A percentile compares a stretch with the other conserved stretches of the same genome.
These are phyloP conservation scores for Octodon degus DNA, from an alignment of 2,113 vertebrate species.

Conservation along the genomic window DNA sequence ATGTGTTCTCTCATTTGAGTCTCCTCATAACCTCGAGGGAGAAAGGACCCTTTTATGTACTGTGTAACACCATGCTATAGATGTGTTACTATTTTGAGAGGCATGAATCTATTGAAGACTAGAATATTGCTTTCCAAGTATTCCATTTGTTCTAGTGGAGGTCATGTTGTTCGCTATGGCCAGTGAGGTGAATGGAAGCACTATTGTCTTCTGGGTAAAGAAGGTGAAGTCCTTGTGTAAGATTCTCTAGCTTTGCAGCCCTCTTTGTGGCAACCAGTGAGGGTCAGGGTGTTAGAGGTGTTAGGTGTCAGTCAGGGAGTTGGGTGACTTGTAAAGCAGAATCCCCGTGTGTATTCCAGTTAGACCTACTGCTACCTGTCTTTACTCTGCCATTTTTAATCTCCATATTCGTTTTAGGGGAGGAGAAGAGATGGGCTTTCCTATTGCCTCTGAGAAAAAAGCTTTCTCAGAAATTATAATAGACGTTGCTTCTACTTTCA, in stretches of 20 bases:
- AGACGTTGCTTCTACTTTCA: background rate
- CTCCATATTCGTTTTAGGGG: background rate
- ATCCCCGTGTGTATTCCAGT: background rate
- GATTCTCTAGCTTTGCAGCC: background rate
- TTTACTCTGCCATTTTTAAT: background rate
- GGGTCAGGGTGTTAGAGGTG: background rate
- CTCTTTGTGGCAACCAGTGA: background rate
- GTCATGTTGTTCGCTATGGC: background rate
- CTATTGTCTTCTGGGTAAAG: background rate
- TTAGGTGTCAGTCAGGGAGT: background rate
- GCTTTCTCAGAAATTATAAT: background rate
- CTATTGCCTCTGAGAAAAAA: background rate
- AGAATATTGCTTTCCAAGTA: too few species aligned
- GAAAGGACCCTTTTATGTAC: background rate
- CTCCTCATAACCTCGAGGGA: background rate
- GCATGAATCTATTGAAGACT: background rate
- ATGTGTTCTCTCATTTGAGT: background rate
- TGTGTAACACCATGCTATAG: background rate
- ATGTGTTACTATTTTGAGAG: background rate
- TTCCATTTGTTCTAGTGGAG: background rate
- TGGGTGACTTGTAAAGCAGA: background rate
- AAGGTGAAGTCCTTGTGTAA: background rate
- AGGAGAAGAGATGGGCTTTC: background rate
- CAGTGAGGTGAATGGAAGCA: background rate
- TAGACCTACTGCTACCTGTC: background rate